Base-by-base conservation (phyloP, 2,888 invertebrate genomes). In the Teleogryllus oceanicus region DNA sequence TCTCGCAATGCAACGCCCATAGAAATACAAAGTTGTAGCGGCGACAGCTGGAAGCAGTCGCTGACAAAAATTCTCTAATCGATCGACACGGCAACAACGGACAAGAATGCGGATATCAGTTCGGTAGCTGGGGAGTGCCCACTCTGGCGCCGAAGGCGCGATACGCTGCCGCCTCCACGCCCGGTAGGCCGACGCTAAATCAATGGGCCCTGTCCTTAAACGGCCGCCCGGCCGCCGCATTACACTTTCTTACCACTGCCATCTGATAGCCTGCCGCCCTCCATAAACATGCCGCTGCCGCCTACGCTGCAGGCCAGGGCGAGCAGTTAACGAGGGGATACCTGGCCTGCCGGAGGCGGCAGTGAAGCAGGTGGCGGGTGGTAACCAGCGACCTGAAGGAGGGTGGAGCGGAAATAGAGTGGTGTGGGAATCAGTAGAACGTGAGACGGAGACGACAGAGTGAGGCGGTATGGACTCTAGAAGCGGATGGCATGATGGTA, bases 171-270 rank as follows among this genome's bases (percentile, higher is more conserved):
- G 62, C 62, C 16, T 13, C 62, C 62, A 3, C 13, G 62, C 16
- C n/a, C 8, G n/a, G 62, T 62, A 10, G 62, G 13, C 16, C 13
- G 62, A 62, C n/a, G 62, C 62, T 62, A 62, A 62, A 62, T 62
- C 62, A 62, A 62, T 62, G 62, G n/a, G 62, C 12, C 37, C 37
- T 16, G 62, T n/a, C n/a, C 62, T 13, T 62, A n/a, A 62, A 62
- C 62, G 62, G 62, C 62, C 62, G n/a, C 62, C 62, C 62, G n/a
- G n/a, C 16, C 62, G 62, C n/a, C 62, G 62, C 62, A 62, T 62
- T 16, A 62, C n/a, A n/a, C n/a, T n/a, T n/a, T n/a, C 62, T 62
- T n/a, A 37, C 62, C n/a, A 3, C n/a, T 16, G 62, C 62, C 62
- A 62, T 62, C 62, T 18, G 62, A 62, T n/a, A 62, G n/a, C 62